Evolutionary conservation across 1,140 invertebrate species (phyloP), one percentile per base, ranked within the genome.

Genomic region (Drosophila littoralis): DNA sequence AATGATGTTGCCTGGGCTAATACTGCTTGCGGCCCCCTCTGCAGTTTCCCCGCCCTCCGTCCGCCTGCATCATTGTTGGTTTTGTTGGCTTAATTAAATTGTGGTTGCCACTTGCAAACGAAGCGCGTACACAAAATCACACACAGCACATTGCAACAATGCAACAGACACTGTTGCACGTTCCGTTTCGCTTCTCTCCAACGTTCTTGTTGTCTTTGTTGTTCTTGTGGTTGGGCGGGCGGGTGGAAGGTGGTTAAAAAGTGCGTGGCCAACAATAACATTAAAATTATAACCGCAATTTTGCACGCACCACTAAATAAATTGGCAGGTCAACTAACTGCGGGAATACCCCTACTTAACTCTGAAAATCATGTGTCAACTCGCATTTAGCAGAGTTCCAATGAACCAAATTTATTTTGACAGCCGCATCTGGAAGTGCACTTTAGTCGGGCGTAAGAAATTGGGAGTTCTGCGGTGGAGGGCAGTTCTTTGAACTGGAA

Each of bases 51-150:
- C 35, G 1, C 10, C 6, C 12, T 10, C 1, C 9, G 8, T 2
- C 1, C 22, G 7, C 45, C 57, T 51, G 60, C 22, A 3, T 70
- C 36, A 38, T 59, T 45, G 64, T 67, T 67, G 71, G 77, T 79
- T 77, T 73, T 88, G 83, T 89, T 89, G 84, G 84, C 84, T 89
- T 89, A 89, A 89, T 89, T 89, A 89, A 89, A 89, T 89, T 89
- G 84, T 69, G 84, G 84, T 80, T 89, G 77, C 81, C 80, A 79
- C 73, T 83, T 89, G 84, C 81, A 88, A 89, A 82, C 80, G 84
- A 75, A 89, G 84, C 84, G 84, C 84, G 85, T 88, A 89, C 84
- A 88, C 84, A 88, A 88, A 88, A 88, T 88, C 79, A 80, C 79
- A 89, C 43, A 70, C 38, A 40, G 10, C 38, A 12, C 38, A 12